Percentiles rank a stretch among this genome's conserved stretches.
phyloP scores from a whole-genome alignment of 2,888 invertebrate species.

The Bombyx huttoni region DNA sequence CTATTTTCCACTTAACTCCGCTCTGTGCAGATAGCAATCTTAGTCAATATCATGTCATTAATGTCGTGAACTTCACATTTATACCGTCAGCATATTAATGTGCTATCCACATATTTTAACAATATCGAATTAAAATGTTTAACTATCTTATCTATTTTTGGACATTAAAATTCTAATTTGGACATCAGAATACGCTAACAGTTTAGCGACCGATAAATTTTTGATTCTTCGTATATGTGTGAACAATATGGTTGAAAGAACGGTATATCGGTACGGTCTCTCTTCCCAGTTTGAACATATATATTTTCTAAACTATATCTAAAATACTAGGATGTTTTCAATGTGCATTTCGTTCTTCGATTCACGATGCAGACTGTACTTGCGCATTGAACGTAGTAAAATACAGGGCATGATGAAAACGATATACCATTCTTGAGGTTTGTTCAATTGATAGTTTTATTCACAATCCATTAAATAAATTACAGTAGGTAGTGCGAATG shows the following conservation, averaged over 20 bases:
- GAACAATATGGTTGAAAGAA: too few relatives aligned
- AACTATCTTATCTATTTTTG: neutral
- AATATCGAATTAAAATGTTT: neutral
- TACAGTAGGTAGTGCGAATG: conserved; percentile 41
- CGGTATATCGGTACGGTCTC: too few relatives aligned
- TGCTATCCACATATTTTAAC: too few relatives aligned
- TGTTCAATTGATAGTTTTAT: conserved; percentile 51
- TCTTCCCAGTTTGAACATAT: too few relatives aligned
- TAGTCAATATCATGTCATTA: conserved; percentile 54
- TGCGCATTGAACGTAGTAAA: conserved; percentile 44
- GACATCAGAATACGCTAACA: too few relatives aligned
- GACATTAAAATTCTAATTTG: too few relatives aligned
- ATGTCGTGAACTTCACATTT: conserved; percentile 23
- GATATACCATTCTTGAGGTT: conserved; percentile 25
- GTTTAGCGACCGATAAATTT: too few relatives aligned
- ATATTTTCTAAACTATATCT: too few relatives aligned
- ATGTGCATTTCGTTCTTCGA: too few relatives aligned
- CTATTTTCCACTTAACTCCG: neutral
- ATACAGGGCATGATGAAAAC: conserved; percentile 38
- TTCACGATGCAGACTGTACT: conserved; percentile 25
- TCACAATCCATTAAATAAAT: conserved; percentile 34
- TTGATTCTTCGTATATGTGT: too few relatives aligned
- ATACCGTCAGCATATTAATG: conserved; percentile 32
- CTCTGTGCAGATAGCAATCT: conserved; percentile 36
- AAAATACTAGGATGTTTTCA: too few relatives aligned